These are phyloP conservation scores for Tyrophagus putrescentiae DNA, from an alignment of 1,140 invertebrate genomes.

Conservation along the genomic window DNA sequence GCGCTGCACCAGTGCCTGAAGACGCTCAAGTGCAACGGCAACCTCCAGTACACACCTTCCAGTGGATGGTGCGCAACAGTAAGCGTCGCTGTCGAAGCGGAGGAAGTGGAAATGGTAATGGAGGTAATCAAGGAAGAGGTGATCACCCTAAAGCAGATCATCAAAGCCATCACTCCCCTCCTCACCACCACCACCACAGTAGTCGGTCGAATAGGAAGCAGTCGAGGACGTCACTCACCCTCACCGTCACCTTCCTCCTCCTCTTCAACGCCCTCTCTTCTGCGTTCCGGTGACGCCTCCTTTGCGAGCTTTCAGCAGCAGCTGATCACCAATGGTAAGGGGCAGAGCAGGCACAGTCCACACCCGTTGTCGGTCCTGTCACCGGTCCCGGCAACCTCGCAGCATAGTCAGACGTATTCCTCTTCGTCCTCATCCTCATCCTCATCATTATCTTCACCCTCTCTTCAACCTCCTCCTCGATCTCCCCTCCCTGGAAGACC, in stretches of 20 bases:
- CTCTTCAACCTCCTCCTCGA: neutral
- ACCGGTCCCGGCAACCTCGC: neutral
- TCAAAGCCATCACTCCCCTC: neutral
- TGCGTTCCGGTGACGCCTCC: too few relatives aligned
- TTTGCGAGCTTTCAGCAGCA: too few relatives aligned
- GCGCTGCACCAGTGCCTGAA: conserved; percentile 1
- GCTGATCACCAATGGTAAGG: too few relatives aligned
- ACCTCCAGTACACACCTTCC: neutral
- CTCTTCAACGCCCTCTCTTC: too few relatives aligned
- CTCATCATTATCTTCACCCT: neutral
- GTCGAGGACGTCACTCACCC: too few relatives aligned
- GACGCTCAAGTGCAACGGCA: neutral
- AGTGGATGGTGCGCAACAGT: neutral
- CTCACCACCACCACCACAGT: too few relatives aligned
- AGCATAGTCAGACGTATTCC: neutral
- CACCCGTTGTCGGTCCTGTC: too few relatives aligned
- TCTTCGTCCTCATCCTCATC: neutral
- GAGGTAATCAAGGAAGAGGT: neutral
- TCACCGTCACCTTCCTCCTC: too few relatives aligned
- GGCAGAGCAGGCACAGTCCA: too few relatives aligned
- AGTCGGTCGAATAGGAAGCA: too few relatives aligned
- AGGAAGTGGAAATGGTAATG: neutral
- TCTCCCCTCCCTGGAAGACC: neutral
- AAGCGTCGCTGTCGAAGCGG: neutral
- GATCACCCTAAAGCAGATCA: neutral